Conservation (phyloP, 2,113 vertebrate species). For the Xiphorhynchus elegans region DNA sequence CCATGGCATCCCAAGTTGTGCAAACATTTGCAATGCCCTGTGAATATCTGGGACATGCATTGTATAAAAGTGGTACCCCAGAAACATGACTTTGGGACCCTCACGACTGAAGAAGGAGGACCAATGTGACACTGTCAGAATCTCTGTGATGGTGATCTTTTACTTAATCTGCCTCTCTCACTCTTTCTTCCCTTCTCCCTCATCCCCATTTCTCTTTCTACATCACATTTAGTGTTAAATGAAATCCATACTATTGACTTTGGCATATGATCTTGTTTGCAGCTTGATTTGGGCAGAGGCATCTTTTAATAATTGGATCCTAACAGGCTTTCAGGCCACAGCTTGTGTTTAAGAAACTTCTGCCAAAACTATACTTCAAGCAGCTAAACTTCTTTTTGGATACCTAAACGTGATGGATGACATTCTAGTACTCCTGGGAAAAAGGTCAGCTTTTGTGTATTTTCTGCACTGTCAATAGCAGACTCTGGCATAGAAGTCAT, state of each 20-base stretch:
- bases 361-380: neutral
- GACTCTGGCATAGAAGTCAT: neutral
- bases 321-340: neutral
- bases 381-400: neutral
- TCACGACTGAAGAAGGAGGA: neutral
- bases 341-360: neutral
- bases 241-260: neutral
- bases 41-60: neutral
- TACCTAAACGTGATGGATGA: neutral
- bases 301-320: neutral
- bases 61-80: neutral
- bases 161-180: neutral
- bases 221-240: neutral
- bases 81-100: neutral
- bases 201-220: neutral
- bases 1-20: neutral
- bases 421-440: neutral
- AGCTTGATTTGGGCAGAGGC: neutral
- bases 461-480: neutral
- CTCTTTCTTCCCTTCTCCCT: neutral
- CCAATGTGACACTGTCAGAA: too few species aligned
- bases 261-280: neutral
- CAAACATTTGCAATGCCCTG: neutral
- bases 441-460: neutral
- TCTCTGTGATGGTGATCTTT: neutral